Percentiles rank a stretch among this genome's conserved stretches.
Conservation (phyloP, 2,113 vertebrate genomes). For the Apteryx owenii region DNA sequence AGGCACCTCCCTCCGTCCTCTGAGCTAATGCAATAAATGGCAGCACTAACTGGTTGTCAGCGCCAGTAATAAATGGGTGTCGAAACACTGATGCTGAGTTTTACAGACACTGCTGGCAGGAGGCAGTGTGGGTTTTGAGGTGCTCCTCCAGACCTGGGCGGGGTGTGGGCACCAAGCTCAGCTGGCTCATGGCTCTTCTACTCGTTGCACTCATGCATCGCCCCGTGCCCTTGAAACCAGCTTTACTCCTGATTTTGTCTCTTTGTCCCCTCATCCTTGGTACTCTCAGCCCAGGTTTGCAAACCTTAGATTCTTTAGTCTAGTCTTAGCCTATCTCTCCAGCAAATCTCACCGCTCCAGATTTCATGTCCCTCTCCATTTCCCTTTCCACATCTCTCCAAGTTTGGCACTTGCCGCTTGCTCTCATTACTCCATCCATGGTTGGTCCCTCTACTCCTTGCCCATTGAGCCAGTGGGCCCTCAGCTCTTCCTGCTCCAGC, state of each 20-base stretch:
- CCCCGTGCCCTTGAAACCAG: background rate
- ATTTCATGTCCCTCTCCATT: background rate
- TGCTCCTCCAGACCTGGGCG: background rate
- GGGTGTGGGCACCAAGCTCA: no score
- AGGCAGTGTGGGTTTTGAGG: no score
- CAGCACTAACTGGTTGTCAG: background rate
- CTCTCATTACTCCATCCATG: background rate
- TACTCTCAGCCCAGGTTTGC: background rate
- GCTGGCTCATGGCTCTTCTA: no score
- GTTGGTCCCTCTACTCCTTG: background rate
- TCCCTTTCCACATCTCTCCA: background rate
- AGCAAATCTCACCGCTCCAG: background rate
- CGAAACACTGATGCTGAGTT: background rate
- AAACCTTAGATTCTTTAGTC: background rate
- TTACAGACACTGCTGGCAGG: background rate
- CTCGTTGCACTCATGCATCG: background rate
- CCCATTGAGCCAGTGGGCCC: no score
- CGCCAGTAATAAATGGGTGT: background rate
- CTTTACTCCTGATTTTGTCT: background rate
- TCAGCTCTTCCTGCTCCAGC: background rate
- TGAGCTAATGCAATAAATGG: accelerated
- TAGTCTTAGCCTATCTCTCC: background rate
- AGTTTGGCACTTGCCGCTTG: background rate
- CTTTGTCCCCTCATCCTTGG: background rate
- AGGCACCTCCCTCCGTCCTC: background rate